Conservation (phyloP, 2,888 invertebrate species). For the Sphaerophoria taeniata region DNA sequence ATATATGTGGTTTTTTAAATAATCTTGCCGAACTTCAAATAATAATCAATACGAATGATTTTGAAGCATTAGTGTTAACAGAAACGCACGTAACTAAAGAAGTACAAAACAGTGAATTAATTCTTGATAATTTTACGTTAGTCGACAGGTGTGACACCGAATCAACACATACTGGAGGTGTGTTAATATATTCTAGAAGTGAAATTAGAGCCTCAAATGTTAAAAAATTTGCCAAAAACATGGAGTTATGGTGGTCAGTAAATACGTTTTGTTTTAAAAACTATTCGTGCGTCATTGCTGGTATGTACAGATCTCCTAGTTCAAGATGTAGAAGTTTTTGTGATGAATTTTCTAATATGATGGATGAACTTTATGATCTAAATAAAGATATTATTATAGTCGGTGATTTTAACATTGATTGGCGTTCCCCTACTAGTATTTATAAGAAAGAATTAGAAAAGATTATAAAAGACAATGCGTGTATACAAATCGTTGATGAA, state of each 20-base stretch:
- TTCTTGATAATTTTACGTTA: not conserved
- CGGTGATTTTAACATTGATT: conserved; percentile 11
- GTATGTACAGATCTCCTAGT: conserved; percentile 5
- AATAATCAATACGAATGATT: not conserved
- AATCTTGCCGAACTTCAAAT: conserved; percentile 5
- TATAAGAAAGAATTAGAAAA: not conserved
- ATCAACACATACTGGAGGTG: conserved; percentile 9
- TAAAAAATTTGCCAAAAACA: not conserved
- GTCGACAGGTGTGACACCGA: conserved; percentile 1
- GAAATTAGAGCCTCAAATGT: not conserved
- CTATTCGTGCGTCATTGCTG: not conserved
- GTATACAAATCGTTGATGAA: not conserved
- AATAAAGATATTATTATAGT: not conserved
- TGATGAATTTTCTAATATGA: not conserved
- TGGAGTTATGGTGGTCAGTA: conserved; percentile 2
- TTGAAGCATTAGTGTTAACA: not conserved
- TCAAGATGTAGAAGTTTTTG: not conserved
- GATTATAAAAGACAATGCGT: not conserved
- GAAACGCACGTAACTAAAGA: not conserved
- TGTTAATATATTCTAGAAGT: conserved; percentile 6
- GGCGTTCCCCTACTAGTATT: not conserved
- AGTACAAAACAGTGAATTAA: not conserved
- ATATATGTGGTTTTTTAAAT: conserved; percentile 19
- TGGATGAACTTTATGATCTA: not conserved
- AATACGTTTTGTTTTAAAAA: not conserved